These are phyloP conservation scores for Stenichneumon culpator DNA, from an alignment of 2,888 invertebrate genomes.

Conservation along the genomic window DNA sequence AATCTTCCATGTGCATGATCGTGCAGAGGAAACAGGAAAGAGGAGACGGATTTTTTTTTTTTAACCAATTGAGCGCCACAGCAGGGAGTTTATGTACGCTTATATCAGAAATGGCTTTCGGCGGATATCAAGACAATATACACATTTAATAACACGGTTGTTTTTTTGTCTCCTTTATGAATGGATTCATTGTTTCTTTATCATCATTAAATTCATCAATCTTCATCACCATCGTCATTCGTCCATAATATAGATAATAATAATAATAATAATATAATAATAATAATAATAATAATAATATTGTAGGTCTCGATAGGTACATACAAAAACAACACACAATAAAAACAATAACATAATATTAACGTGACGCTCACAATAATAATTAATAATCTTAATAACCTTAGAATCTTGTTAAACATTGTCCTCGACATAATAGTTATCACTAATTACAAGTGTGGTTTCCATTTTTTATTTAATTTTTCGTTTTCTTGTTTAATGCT, in stretches of 20 bases:
- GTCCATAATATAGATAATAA: slow-evolving; percentile 65
- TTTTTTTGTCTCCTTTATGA: slow-evolving; percentile 77
- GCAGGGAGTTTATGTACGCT: slow-evolving; percentile 61
- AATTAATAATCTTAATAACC: slow-evolving; percentile 80
- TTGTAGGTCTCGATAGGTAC: slow-evolving; percentile 82
- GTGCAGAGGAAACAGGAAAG: slow-evolving; percentile 40
- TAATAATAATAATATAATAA: slow-evolving; percentile 68
- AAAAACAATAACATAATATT: slow-evolving; percentile 85
- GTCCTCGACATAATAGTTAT: slow-evolving; percentile 82
- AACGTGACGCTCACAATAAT: slow-evolving; percentile 85
- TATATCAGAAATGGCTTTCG: slow-evolving; percentile 71
- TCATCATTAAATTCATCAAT: slow-evolving; percentile 69
- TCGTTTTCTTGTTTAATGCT: slow-evolving; percentile 61
- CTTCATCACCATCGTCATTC: slow-evolving; percentile 67
- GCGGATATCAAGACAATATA: slow-evolving; percentile 80
- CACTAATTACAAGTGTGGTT: slow-evolving; percentile 81
- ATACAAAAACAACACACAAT: slow-evolving; percentile 86
- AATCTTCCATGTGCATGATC: slow-evolving; percentile 7
- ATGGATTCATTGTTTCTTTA: slow-evolving; percentile 77
- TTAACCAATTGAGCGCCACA: slow-evolving; percentile 61
- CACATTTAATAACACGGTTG: slow-evolving; percentile 82
- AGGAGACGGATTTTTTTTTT: slow-evolving; percentile 49
- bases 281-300: slow-evolving; percentile 76
- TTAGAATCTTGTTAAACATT: slow-evolving; percentile 82
- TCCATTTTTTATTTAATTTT: slow-evolving; percentile 56